phyloP scores from a whole-genome alignment of 2,888 invertebrate species.

The Nematopogon swammerdamellus region DNA sequence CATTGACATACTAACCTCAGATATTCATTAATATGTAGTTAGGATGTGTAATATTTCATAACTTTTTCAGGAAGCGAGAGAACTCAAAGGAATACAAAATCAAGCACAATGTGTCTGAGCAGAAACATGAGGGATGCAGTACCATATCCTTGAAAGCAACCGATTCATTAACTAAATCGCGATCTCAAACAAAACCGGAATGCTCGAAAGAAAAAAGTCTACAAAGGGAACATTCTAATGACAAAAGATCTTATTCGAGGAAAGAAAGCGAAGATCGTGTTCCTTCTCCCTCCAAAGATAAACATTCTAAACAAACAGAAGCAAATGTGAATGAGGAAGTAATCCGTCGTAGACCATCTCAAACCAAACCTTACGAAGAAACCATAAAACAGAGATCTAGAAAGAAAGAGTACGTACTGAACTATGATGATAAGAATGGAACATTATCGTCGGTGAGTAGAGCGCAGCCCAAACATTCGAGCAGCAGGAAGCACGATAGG shows the following conservation, averaged over 20 bases:
- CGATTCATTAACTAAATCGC: background rate
- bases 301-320: too few species aligned
- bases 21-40: too few species aligned
- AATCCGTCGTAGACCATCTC: background rate
- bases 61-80: too few species aligned
- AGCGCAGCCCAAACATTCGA: slow-evolving; percentile 21
- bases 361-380: background rate
- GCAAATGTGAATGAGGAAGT: too few species aligned
- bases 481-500: slow-evolving; percentile 19
- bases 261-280: too few species aligned
- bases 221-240: background rate
- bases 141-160: background rate
- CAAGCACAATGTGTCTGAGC: background rate
- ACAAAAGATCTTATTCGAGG: too few species aligned
- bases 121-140: background rate
- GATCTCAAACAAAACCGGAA: background rate
- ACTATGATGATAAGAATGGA: slow-evolving; percentile 48
- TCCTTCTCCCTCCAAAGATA: too few species aligned
- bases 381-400: slow-evolving; percentile 15
- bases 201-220: background rate
- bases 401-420: slow-evolving; percentile 41
- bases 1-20: too few species aligned
- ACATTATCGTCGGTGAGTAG: slow-evolving; percentile 44
- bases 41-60: too few species aligned
- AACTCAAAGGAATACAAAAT: background rate